Conservation (phyloP, 2,888 invertebrate species). For the Entomobrya proxima region DNA sequence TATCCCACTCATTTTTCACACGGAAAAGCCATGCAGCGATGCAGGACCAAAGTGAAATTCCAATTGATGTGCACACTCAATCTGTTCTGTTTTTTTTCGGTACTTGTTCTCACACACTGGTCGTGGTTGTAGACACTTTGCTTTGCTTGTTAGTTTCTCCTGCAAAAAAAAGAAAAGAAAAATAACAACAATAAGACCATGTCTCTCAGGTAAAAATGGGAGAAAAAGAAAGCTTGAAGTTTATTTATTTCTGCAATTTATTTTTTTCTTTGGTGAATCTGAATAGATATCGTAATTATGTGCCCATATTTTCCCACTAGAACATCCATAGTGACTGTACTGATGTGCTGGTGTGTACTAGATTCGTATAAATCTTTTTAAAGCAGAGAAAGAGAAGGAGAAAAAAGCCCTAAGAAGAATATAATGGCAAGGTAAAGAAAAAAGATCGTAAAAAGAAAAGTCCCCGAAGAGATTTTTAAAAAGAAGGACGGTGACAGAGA, state of each 20-base stretch:
- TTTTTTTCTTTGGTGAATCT: conserved; percentile 34
- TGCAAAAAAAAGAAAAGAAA: background rate
- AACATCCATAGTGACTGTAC: too few relatives aligned
- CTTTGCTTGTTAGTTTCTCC: background rate
- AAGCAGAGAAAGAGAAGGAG: too few relatives aligned
- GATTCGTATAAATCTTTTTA: too few relatives aligned
- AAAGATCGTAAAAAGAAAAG: conserved; percentile 21
- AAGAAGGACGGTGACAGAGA: conserved; percentile 45
- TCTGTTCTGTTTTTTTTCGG: conserved; percentile 8
- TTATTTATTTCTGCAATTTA: conserved; percentile 45
- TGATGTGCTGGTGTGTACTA: too few relatives aligned
- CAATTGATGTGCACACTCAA: conserved; percentile 36
- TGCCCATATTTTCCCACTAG: conserved; percentile 22
- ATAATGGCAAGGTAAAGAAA: background rate
- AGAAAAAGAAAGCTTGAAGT: conserved; percentile 23
- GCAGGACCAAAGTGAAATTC: conserved; percentile 7
- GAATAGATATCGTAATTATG: conserved; percentile 15
- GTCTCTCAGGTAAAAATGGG: conserved; percentile 1
- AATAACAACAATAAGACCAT: background rate
- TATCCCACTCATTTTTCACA: background rate
- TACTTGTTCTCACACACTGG: background rate
- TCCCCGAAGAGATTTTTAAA: conserved; percentile 40
- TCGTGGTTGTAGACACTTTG: background rate
- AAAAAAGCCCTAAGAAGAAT: background rate
- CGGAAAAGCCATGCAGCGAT: background rate